Conservation (phyloP, 2,888 invertebrate species). For the Eurytoma adleriae region DNA sequence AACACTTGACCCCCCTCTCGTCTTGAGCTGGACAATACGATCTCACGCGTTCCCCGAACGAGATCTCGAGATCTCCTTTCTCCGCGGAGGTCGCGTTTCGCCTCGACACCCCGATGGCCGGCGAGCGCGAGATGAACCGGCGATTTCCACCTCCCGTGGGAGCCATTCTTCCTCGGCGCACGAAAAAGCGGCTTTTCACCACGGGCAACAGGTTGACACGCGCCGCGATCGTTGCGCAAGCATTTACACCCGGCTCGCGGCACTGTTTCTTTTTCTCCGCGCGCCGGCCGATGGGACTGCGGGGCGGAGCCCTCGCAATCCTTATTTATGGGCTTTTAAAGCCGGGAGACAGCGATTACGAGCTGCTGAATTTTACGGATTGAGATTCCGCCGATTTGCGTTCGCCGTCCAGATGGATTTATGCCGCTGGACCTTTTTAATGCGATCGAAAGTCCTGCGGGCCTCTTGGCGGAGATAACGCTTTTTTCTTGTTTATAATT, state of each 20-base stretch:
- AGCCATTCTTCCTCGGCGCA: not conserved
- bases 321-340: slow-evolving; percentile 34
- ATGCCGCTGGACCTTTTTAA: not conserved
- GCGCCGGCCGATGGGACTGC: not conserved
- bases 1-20: no score
- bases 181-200: slow-evolving; percentile 24
- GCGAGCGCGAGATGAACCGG: not conserved
- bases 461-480: not conserved
- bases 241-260: not conserved
- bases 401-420: not conserved
- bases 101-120: slow-evolving; percentile 18
- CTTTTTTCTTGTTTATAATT: not conserved
- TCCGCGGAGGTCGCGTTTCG: slow-evolving; percentile 1
- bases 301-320: not conserved
- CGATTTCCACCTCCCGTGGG: slow-evolving; percentile 16
- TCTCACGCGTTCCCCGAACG: slow-evolving; percentile 11
- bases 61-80: slow-evolving; percentile 4
- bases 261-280: slow-evolving; percentile 6
- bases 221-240: slow-evolving; percentile 11
- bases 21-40: not conserved
- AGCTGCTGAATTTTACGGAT: not conserved
- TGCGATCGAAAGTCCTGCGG: not conserved
- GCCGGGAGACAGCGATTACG: slow-evolving; percentile 18
- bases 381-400: not conserved
- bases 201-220: slow-evolving; percentile 34